Base-by-base conservation (phyloP, 2,888 invertebrate genomes). In the Conistra vaccinii region DNA sequence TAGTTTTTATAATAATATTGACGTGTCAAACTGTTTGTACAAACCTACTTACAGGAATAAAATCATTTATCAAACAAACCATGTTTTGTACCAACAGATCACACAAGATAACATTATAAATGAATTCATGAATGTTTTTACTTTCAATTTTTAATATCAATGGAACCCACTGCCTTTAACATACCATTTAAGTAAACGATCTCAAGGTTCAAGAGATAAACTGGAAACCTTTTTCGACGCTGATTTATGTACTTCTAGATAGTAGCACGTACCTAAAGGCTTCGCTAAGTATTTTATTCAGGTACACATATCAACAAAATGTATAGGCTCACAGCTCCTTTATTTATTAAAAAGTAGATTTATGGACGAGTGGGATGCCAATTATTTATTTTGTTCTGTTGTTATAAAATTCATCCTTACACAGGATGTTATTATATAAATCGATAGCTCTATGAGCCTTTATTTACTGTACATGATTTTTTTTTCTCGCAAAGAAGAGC, bases 221-320 rank as follows among this genome's bases (percentile, higher is more conserved):
- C 58, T 35, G 10, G 23, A 42, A 68, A 67, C 67, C 78, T 83
- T 83, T 83, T 69, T 78, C 35, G 48, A 39, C 73, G 14, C 68
- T 72, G 80, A 80, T 80, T 80, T 80, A 78, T 80, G 62, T 78
- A 68, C 66, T 80, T 72, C 42, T 65, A 72, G 83, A 78, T 67
- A 60, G 65, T 5, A 55, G 1, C 58, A 71, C 67, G 58, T 83
- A 60, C 48, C n/a, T 35, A 35, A 55, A 39, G 53, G 39, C 14
- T 32, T 55, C 23, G 12, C 23, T 57, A 42, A 53, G 53, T 76
- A 63, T 63, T 63, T 75, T 48, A 32, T 67, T n/a, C 17, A 62
- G 55, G 61, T 61, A 78, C 42, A 65, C 20, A 65, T 17, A 60
- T 35, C 17, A 73, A 65, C 62, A 53, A n/a, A 45, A 53, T 29